A percentile compares a stretch with the other conserved stretches of the same genome.
These are phyloP conservation scores for Papilio polytes DNA, from an alignment of 1,140 invertebrate species.

Conservation along the genomic window DNA sequence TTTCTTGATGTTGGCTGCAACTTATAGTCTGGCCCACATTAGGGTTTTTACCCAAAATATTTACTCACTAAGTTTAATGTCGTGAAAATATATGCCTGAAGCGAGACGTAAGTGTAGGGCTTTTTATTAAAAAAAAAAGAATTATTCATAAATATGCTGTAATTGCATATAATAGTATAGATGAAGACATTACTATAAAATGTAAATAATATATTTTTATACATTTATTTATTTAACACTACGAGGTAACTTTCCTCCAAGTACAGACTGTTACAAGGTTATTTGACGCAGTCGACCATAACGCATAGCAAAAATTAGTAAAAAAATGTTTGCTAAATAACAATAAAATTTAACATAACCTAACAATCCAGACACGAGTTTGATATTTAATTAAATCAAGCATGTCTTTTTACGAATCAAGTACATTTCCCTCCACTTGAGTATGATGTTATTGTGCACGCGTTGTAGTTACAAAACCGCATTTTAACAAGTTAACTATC, in stretches of 20 bases:
- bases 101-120: too few species aligned
- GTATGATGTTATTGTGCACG: background rate
- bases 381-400: background rate
- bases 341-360: background rate
- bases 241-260: background rate
- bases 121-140: too few species aligned
- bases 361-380: background rate
- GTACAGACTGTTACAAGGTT: background rate
- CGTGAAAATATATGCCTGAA: too few species aligned
- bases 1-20: too few species aligned
- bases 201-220: too few species aligned
- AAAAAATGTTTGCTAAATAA: background rate
- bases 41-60: too few species aligned
- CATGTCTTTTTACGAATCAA: background rate
- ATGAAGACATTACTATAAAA: too few species aligned
- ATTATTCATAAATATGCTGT: too few species aligned
- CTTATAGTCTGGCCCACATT: too few species aligned
- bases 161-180: too few species aligned
- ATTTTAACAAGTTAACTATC: background rate
- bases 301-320: background rate
- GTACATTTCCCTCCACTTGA: background rate
- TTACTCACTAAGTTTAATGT: too few species aligned
- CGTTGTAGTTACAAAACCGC: background rate
- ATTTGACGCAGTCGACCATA: background rate
- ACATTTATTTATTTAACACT: too few species aligned